A percentile compares a stretch with the other conserved stretches of the same genome.
Conservation (phyloP, 1,140 invertebrate species). For the Melitaea cinxia region DNA sequence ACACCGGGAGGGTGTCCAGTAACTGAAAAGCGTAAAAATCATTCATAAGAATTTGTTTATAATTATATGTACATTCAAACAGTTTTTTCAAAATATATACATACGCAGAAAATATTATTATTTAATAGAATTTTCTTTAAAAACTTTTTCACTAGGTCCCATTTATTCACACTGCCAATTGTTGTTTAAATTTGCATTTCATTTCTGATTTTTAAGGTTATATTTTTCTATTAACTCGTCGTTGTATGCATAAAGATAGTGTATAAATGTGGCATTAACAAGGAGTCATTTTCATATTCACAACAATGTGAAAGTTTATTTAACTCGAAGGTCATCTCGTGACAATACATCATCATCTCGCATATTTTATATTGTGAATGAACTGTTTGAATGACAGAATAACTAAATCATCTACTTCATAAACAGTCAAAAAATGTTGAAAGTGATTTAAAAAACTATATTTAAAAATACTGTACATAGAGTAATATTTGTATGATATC, state of each 20-base stretch:
- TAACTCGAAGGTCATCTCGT: not conserved
- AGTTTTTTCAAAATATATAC: conserved; percentile 32
- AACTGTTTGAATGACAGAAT: conserved; percentile 51
- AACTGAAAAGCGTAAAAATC: conserved; percentile 90
- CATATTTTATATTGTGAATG: conserved; percentile 38
- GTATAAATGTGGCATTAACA: too few species aligned
- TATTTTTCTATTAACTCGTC: too few species aligned
- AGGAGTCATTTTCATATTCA: too few species aligned
- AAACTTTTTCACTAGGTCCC: not conserved
- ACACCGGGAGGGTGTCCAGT: conserved; percentile 99
- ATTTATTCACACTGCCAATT: not conserved
- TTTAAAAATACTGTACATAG: conserved; percentile 25
- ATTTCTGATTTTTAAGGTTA: too few species aligned
- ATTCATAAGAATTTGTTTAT: conserved; percentile 51
- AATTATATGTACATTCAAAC: conserved; percentile 39
- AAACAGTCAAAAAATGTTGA: conserved; percentile 58
- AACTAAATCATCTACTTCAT: conserved; percentile 65
- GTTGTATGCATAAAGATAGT: too few species aligned
- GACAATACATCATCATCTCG: not conserved
- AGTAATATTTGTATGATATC: conserved; percentile 21
- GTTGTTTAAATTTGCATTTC: not conserved
- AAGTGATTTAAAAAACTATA: conserved; percentile 18
- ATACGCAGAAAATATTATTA: not conserved
- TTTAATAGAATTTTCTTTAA: not conserved
- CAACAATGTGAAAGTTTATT: not conserved